These are phyloP conservation scores for Hippocampus zosterae DNA, from an alignment of 2,113 vertebrate species.

Conservation along the genomic window DNA sequence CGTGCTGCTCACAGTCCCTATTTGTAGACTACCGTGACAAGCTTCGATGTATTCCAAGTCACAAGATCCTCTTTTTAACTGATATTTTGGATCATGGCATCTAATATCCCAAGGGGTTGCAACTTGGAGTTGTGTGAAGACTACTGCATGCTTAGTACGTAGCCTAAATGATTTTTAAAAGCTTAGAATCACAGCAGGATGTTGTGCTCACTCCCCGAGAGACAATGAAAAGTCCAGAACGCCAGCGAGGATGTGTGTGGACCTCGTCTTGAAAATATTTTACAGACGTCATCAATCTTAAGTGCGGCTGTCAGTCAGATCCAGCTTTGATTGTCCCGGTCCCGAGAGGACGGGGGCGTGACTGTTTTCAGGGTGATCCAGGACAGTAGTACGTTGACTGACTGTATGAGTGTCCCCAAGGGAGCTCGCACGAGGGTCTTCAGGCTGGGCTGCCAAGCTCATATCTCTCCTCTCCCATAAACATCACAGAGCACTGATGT, in stretches of 20 bases:
- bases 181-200: constrained; percentile 3
- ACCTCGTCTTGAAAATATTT: constrained; percentile 10
- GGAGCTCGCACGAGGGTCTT: constrained; percentile 55
- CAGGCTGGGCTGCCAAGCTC: constrained; percentile 49
- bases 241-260: constrained; percentile 4
- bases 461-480: constrained; percentile 64
- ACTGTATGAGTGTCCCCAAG: constrained; percentile 65
- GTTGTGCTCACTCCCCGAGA: background rate
- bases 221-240: constrained; percentile 1
- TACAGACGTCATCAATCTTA: constrained; percentile 18
- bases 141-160: background rate
- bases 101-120: background rate
- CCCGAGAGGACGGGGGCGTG: constrained; percentile 21
- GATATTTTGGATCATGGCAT: background rate
- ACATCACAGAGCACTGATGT: constrained; percentile 63
- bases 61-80: background rate
- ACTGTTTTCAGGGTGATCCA: constrained; percentile 43
- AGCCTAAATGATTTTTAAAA: constrained; percentile 7
- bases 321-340: constrained; percentile 31
- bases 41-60: no score
- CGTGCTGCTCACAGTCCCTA: no score
- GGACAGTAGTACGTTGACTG: constrained; percentile 59
- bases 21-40: no score
- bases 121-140: background rate
- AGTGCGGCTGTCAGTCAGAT: constrained; percentile 35